Percentiles rank a stretch among this genome's conserved stretches.
phyloP scores from a whole-genome alignment of 2,113 vertebrate species.

The Eurystomus gularis region DNA sequence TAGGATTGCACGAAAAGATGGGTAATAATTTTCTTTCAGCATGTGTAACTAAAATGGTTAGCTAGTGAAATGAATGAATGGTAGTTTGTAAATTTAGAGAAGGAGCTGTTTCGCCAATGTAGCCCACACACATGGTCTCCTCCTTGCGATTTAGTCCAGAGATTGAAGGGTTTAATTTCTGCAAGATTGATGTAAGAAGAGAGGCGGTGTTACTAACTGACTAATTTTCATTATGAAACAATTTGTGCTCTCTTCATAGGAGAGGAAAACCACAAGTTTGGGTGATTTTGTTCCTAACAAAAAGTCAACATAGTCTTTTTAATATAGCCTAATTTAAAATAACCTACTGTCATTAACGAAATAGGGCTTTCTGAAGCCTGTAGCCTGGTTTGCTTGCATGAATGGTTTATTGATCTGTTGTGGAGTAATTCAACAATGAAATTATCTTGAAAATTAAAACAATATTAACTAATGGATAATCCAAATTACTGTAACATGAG shows the following conservation, averaged over 20 bases:
- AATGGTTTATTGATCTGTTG: slow-evolving; percentile 49
- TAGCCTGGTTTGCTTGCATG: neutral
- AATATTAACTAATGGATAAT: slow-evolving; percentile 43
- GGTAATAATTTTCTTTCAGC: neutral
- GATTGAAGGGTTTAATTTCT: neutral
- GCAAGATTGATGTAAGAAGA: neutral
- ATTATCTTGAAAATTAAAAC: slow-evolving; percentile 60
- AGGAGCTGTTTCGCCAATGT: neutral
- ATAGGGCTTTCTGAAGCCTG: slow-evolving; percentile 10
- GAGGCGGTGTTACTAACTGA: neutral
- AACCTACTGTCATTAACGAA: neutral
- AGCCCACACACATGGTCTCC: neutral
- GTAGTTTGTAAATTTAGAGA: neutral
- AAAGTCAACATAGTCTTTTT: neutral
- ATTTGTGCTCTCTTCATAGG: neutral
- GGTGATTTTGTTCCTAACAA: neutral
- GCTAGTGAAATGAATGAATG: neutral
- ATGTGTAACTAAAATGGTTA: neutral
- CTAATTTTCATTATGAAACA: slow-evolving; percentile 3
- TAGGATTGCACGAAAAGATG: neutral
- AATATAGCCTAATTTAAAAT: slow-evolving; percentile 39
- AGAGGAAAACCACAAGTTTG: neutral
- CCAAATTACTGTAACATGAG: slow-evolving; percentile 13
- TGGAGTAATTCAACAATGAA: slow-evolving; percentile 40
- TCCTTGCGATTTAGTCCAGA: neutral